Base-by-base conservation (phyloP, 2,113 vertebrate genomes). In the Varanus salvator region DNA sequence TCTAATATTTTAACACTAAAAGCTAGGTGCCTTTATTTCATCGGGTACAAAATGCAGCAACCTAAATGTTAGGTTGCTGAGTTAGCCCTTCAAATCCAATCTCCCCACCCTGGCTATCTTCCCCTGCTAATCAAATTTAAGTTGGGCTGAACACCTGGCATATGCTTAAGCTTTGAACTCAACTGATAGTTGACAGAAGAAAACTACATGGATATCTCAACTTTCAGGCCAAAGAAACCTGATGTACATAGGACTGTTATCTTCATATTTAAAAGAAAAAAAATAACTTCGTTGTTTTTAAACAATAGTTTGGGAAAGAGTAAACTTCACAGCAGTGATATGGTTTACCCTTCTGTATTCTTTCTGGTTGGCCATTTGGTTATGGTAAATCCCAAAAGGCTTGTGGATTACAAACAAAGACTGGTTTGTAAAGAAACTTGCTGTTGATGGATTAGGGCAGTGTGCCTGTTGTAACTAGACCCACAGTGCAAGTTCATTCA, bases 361-460 rank as follows among this genome's bases (percentile, higher is more conserved):
- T 31, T 87, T 93, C 87, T 93, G 94, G 95, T 94, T 95, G 92
- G 95, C 84, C 93, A 93, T 93, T 96, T 95, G 91, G 87, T 94
- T 95, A 91, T 72, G 84, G 90, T 85, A 94, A 96, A 97, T 97
- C 97, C 96, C 96, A 69, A 88, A 95, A 97, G 96, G 97, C 97
- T 97, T 97, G 95, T 88, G 96, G 97, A 93, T 95, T 95, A 95
- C 97, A 96, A 96, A 98, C 97, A 98, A 98, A 98, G 97, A 96
- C 93, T 93, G 95, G 97, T 97, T 98, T 98, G 98, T 98, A 97
- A 95, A 96, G 92, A 93, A 96, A 95, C 95, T 97, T 94, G 95
- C 96, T 96, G 97, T 97, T 97, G 97, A 97, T 96, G 95, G 97
- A 97, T 97, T 97, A 96, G 95, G 95, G 96, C 96, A 95, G 94